Evolutionary conservation across 2,797 vertebrate genomes (phyloP), one percentile per base, ranked within the genome.

Genomic region (Philypnodon macrostomus): DNA sequence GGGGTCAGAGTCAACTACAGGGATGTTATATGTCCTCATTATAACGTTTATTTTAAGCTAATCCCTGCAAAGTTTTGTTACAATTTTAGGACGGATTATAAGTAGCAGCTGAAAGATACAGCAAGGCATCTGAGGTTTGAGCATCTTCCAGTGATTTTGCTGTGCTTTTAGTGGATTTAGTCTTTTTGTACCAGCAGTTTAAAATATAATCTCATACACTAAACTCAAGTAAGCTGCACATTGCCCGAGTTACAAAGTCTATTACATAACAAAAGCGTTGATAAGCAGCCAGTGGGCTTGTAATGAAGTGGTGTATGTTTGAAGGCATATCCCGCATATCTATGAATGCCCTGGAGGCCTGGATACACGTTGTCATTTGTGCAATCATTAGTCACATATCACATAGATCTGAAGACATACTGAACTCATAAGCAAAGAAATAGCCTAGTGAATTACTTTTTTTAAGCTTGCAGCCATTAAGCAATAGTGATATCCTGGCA

Each of bases 401-500:
- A 46, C 41, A 59, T 53, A 49, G 14, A 7, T 21, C 7, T 45
- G 32, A 34, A 42, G 50, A 47, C 52, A 51, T 6, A 24, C n/a
- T n/a, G n/a, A n/a, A n/a, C 53, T 60, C 59, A 71, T 1, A 4
- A 58, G 49, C 42, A 24, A 58, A 51, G 36, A 42, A 36, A 53
- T 40, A 64, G n/a, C n/a, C n/a, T n/a, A n/a, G n/a, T n/a, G n/a
- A n/a, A n/a, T n/a, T n/a, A n/a, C n/a, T n/a, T n/a, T n/a, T n/a
- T n/a, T 71, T 60, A 75, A 39, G 71, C 47, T 66, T 61, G 30
- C 64, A 69, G 64, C 59, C 67, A 60, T 58, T 79, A 67, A 70
- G 77, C 41, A 65, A 62, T 66, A 73, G 39, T 47, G n/a, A 58
- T 66, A 70, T 71, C 68, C 45, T 31, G 45, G 34, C 53, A 67